Percentiles rank a stretch among this genome's conserved stretches.
phyloP scores from a whole-genome alignment of 2,888 invertebrate species.

The Harpalus rufipes region DNA sequence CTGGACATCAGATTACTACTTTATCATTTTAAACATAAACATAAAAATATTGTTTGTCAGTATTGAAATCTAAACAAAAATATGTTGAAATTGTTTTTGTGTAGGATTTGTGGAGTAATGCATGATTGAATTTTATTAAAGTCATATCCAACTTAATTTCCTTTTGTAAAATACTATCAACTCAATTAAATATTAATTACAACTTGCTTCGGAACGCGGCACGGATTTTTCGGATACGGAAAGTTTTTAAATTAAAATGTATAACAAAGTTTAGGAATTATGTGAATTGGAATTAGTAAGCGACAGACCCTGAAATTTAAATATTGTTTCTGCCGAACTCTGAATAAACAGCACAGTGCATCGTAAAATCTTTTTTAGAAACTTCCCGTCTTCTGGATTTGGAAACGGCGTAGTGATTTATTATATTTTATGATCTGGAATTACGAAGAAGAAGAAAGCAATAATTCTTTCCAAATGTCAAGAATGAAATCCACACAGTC shows the following conservation, averaged over 20 bases:
- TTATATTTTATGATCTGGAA: slow-evolving; percentile 36
- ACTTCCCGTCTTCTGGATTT: not conserved
- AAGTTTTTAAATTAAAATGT: slow-evolving; percentile 57
- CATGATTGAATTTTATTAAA: no score
- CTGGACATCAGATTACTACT: no score
- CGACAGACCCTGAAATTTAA: slow-evolving; percentile 45
- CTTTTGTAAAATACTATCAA: not conserved
- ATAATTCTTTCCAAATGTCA: slow-evolving; percentile 18
- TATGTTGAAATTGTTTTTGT: no score
- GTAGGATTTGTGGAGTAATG: no score
- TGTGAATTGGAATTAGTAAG: slow-evolving; percentile 38
- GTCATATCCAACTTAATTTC: no score
- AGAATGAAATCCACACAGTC: slow-evolving; percentile 19
- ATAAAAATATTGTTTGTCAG: no score
- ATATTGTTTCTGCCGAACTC: slow-evolving; percentile 30
- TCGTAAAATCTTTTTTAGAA: slow-evolving; percentile 9
- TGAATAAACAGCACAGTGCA: slow-evolving; percentile 31
- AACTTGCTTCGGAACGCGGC: not conserved
- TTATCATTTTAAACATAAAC: no score
- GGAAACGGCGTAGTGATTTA: slow-evolving; percentile 6
- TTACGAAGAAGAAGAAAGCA: slow-evolving; percentile 9
- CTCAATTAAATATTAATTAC: slow-evolving; percentile 41
- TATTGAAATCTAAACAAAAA: no score
- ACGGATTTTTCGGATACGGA: slow-evolving; percentile 22
- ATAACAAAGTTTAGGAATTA: slow-evolving; percentile 43